Percentiles rank a stretch among this genome's conserved stretches.
Evolutionary conservation across 2,797 vertebrate genomes (phyloP).

Genomic region (Lemur catta): DNA sequence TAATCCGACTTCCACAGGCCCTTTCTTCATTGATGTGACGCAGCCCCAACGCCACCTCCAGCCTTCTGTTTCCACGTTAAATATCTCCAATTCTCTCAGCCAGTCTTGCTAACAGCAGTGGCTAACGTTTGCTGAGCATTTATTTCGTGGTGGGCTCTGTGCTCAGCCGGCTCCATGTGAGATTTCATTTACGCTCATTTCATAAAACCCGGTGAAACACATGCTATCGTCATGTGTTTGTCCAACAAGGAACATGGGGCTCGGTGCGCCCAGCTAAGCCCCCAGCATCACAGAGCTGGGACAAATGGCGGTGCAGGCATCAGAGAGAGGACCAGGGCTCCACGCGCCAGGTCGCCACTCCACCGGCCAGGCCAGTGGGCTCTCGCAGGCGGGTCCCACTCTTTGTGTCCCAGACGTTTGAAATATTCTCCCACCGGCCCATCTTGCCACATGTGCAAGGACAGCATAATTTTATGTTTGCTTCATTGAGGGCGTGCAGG

Average conservation of each 20-base stretch:
- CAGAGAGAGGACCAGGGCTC: neutral
- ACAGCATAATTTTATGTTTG: neutral
- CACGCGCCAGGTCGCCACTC: rapidly evolving
- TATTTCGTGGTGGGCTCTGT: neutral
- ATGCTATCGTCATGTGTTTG: rapidly evolving
- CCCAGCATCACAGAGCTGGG: neutral
- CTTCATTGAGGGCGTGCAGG: neutral
- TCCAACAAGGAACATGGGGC: neutral
- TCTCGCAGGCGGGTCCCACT: rapidly evolving
- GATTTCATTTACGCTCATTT: neutral
- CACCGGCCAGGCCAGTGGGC: rapidly evolving
- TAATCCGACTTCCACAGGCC: too few species aligned
- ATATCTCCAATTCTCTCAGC: neutral
- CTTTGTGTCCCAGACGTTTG: rapidly evolving
- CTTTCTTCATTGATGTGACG: rapidly evolving
- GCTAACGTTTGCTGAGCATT: neutral
- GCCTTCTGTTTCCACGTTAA: neutral
- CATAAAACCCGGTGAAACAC: neutral
- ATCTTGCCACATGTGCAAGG: neutral
- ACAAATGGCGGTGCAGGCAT: too few species aligned
- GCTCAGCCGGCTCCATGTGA: rapidly evolving
- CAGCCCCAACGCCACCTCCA: neutral
- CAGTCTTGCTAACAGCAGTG: too few species aligned
- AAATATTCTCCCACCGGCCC: neutral
- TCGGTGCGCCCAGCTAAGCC: rapidly evolving